Percentiles rank a stretch among this genome's conserved stretches.
phyloP scores from a whole-genome alignment of 2,888 invertebrate genomes.

The Zhengitettix transpicula region DNA sequence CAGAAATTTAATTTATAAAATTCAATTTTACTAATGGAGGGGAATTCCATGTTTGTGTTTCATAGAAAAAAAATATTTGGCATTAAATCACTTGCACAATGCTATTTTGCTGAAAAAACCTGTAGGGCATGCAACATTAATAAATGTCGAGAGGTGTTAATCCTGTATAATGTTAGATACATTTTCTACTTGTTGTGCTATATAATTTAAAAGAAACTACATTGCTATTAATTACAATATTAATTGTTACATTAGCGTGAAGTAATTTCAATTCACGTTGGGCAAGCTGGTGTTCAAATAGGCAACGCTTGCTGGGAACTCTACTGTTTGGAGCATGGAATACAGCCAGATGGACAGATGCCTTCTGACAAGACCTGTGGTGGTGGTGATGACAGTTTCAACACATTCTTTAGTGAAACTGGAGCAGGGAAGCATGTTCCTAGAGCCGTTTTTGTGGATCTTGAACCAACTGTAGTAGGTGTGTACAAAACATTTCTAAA shows the following conservation, averaged over 20 bases:
- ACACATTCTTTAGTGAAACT: slow-evolving; percentile 68
- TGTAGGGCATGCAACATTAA: too few relatives aligned
- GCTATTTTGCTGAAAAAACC: too few relatives aligned
- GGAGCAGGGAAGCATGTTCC: slow-evolving; percentile 80
- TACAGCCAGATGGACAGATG: not conserved
- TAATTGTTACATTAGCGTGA: not conserved
- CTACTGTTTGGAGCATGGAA: not conserved
- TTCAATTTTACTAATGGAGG: too few relatives aligned
- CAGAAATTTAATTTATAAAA: too few relatives aligned
- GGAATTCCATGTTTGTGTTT: too few relatives aligned
- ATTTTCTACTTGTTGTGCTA: too few relatives aligned
- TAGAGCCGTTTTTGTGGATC: slow-evolving; percentile 69
- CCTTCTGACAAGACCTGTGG: not conserved
- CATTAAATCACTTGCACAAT: too few relatives aligned
- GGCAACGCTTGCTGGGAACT: not conserved
- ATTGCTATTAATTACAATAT: too few relatives aligned
- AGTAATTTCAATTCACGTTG: not conserved
- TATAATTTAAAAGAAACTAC: too few relatives aligned
- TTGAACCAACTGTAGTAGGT: slow-evolving; percentile 81
- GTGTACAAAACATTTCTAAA: slow-evolving; percentile 20
- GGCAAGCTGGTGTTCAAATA: not conserved
- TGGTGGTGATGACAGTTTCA: slow-evolving; percentile 32
- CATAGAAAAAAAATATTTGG: too few relatives aligned
- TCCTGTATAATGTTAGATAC: too few relatives aligned
- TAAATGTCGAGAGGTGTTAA: too few relatives aligned